Percentiles rank a stretch among this genome's conserved stretches.
Evolutionary conservation across 2,113 vertebrate species (phyloP).

Genomic region (Spheniscus mendiculus): DNA sequence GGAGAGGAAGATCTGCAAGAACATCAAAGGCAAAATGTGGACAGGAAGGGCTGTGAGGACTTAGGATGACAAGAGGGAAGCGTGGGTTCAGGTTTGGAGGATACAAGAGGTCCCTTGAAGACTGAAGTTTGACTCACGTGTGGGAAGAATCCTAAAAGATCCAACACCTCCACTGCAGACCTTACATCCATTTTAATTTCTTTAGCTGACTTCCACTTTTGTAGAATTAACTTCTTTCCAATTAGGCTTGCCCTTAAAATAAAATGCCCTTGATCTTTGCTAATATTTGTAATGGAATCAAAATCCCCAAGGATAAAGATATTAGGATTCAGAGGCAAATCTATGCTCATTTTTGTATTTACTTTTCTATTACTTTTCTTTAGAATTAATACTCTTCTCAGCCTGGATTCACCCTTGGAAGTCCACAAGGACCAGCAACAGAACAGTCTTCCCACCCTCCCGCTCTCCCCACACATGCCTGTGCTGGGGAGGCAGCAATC

Average conservation of each 20-base stretch:
- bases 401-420: neutral
- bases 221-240: constrained; percentile 54
- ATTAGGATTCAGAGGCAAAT: constrained; percentile 4
- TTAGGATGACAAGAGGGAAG: neutral
- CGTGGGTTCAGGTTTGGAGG: neutral
- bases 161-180: neutral
- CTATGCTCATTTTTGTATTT: constrained; percentile 34
- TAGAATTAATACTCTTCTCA: neutral
- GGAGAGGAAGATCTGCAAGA: neutral
- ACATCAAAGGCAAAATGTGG: neutral
- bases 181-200: constrained; percentile 36
- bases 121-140: neutral
- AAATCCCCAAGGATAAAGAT: constrained; percentile 39
- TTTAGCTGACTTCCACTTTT: constrained; percentile 17
- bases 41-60: neutral
- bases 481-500: neutral
- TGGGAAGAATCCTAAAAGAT: constrained; percentile 5
- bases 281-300: constrained; percentile 59
- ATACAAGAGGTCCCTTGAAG: neutral
- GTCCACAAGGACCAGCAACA: neutral
- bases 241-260: constrained; percentile 59
- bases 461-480: neutral
- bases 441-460: neutral
- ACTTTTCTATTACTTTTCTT: constrained; percentile 24
- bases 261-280: constrained; percentile 54